Evolutionary conservation across 2,888 invertebrate species (phyloP), one percentile per base, ranked within the genome.

Genomic region (Ochropacha duplaris): DNA sequence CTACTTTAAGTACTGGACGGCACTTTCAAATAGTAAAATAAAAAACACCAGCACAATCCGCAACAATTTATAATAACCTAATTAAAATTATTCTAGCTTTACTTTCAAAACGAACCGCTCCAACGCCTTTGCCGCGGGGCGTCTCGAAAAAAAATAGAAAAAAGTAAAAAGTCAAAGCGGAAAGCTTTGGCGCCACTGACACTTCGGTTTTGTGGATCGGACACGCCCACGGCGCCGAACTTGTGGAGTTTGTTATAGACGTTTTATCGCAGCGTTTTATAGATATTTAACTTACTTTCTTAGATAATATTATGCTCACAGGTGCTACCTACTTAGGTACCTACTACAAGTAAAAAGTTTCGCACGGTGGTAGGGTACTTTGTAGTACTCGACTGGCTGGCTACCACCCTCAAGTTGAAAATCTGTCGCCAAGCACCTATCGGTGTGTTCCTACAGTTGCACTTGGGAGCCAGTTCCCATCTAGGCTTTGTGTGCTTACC

Each of bases 171-270:
- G 84, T 84, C 82, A 80, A 83, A 74, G 64, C 74, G 74, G 81
- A 87, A 83, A 86, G 88, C 78, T 75, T 81, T 79, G 88, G 88
- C 87, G 88, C 88, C 88, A 85, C 88, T 87, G 86, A 88, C 88
- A 88, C 87, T 79, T 67, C 60, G 70, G 44, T 19, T 75, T 72
- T 71, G 59, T 68, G 74, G 76, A 60, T 70, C 66, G 65, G 74
- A 74, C 84, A 83, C 88, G 88, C 88, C 88, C 75, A 57, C 76
- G 88, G 88, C 88, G 88, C 88, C 87, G 52, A 51, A 51, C 26
- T 6, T 16, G 19, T 31, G 22, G 14, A 19, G 8, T 52, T 24
- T n/a, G n/a, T n/a, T n/a, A n/a, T n/a, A 26, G n/a, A 22, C 22
- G 22, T 19, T 4, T 49, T 49, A 22, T 49, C 19, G 14, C 49